These are phyloP conservation scores for Zootermopsis nevadensis DNA, from an alignment of 2,888 invertebrate species.

Conservation along the genomic window DNA sequence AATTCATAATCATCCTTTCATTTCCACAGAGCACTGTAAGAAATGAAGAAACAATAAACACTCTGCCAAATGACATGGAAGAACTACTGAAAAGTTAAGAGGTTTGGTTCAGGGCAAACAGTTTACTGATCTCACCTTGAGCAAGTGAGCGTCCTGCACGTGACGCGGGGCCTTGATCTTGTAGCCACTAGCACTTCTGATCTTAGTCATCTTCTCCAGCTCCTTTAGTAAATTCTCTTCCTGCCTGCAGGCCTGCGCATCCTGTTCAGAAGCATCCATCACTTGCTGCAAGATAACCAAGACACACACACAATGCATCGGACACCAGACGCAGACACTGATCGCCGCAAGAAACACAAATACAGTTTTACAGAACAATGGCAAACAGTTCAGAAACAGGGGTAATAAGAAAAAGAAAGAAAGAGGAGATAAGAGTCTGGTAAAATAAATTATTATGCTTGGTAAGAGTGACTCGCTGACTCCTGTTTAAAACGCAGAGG, in stretches of 20 bases:
- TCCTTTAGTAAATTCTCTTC: conserved; percentile 55
- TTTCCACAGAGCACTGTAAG: neutral
- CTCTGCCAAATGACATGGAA: neutral
- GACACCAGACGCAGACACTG: neutral
- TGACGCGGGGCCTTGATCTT: conserved; percentile 49
- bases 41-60: too few species aligned
- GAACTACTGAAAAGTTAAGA: neutral
- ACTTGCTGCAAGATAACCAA: neutral
- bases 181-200: conserved; percentile 50
- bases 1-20: neutral
- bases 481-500: too few species aligned
- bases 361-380: too few species aligned
- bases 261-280: conserved; percentile 33
- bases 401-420: neutral
- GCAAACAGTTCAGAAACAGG: too few species aligned
- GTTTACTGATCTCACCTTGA: conserved; percentile 47
- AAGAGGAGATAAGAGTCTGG: neutral
- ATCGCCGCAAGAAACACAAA: neutral
- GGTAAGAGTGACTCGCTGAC: too few species aligned
- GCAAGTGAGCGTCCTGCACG: conserved; percentile 49
- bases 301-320: neutral
- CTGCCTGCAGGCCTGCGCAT: conserved; percentile 51
- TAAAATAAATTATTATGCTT: too few species aligned
- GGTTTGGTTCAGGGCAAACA: too few species aligned
- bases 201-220: conserved; percentile 55